These are phyloP conservation scores for Oxycera nigricornis DNA, from an alignment of 2,888 invertebrate genomes.

Conservation along the genomic window DNA sequence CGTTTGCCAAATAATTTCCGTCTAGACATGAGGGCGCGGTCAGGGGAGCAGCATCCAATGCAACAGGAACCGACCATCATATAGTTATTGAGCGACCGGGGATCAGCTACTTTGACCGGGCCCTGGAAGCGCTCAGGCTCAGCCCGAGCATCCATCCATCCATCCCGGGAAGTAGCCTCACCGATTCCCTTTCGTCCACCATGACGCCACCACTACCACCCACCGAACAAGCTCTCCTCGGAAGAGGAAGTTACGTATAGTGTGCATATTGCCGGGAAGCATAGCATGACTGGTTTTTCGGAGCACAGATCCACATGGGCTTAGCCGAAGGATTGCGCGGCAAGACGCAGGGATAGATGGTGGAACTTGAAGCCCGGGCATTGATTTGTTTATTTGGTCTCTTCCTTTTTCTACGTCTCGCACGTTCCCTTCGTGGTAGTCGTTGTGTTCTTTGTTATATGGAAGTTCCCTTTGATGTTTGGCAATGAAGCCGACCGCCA, in stretches of 20 bases:
- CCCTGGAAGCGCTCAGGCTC: background rate
- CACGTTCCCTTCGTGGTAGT: background rate
- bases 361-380: background rate
- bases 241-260: conserved; percentile 26
- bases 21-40: conserved; percentile 34
- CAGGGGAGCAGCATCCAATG: conserved; percentile 11
- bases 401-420: conserved; percentile 19
- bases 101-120: background rate
- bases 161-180: no score
- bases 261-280: conserved; percentile 17
- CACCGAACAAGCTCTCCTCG: background rate
- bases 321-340: background rate
- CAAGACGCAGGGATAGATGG: background rate
- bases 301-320: background rate
- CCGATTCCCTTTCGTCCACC: background rate
- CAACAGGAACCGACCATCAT: conserved; percentile 11
- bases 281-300: background rate
- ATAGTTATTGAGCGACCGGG: background rate
- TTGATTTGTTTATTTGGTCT: conserved; percentile 31
- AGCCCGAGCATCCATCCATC: no score
- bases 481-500: conserved; percentile 24
- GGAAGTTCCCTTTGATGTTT: conserved; percentile 23
- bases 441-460: background rate
- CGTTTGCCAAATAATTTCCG: conserved; percentile 32
- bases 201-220: background rate